phyloP scores from a whole-genome alignment of 2,888 invertebrate species.

The Oscheius onirici region DNA sequence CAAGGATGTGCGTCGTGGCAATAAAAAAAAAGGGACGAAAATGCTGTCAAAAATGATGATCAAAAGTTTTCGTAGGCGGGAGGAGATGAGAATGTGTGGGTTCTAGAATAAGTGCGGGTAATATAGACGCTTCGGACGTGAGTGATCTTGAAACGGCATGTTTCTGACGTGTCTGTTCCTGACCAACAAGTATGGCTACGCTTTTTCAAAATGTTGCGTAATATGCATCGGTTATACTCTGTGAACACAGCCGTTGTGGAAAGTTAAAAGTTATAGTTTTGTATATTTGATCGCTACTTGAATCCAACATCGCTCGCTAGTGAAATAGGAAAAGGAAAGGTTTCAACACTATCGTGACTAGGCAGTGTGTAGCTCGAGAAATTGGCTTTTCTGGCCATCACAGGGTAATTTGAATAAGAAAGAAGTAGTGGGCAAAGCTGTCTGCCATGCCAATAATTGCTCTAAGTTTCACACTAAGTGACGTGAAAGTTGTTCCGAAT shows the following conservation, averaged over 20 bases:
- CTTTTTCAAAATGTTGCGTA: no score
- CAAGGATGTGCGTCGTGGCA: no score
- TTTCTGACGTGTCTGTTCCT: slow-evolving; percentile 21
- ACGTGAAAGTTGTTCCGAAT: no score
- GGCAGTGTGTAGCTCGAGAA: neutral
- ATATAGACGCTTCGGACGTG: slow-evolving; percentile 17
- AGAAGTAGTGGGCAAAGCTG: slow-evolving; percentile 15
- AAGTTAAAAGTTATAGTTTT: no score
- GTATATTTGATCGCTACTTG: no score
- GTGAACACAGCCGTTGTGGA: no score
- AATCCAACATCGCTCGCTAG: neutral
- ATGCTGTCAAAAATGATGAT: no score
- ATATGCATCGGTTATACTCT: no score
- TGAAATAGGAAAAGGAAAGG: neutral
- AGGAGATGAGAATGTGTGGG: slow-evolving; percentile 21
- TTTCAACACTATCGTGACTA: neutral
- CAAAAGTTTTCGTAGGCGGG: neutral
- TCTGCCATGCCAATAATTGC: slow-evolving; percentile 1
- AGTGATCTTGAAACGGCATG: slow-evolving; percentile 24
- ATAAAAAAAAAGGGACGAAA: no score
- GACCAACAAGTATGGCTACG: neutral
- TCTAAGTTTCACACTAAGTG: no score
- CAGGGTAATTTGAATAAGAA: slow-evolving; percentile 23
- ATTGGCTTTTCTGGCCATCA: slow-evolving; percentile 6
- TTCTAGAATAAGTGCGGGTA: slow-evolving; percentile 9